These are phyloP conservation scores for Dendrolimus pini DNA, from an alignment of 2,888 invertebrate genomes.

Conservation along the genomic window DNA sequence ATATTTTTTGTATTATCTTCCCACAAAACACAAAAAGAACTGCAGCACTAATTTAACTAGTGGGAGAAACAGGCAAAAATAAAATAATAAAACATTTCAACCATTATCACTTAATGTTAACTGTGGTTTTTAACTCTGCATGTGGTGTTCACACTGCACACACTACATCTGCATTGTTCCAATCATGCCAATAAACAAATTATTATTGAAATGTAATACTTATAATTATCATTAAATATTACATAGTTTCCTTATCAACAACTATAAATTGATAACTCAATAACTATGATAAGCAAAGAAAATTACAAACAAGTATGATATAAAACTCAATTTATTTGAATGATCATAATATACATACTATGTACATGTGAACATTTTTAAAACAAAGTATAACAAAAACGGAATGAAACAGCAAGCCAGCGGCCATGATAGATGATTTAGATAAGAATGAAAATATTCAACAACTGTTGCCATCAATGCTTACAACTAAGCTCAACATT, in stretches of 20 bases:
- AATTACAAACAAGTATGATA: background rate
- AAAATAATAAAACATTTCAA: too few relatives aligned
- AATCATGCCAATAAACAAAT: too few relatives aligned
- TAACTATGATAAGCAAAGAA: background rate
- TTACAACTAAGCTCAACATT: constrained; percentile 10
- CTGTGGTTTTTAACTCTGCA: too few relatives aligned
- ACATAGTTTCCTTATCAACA: background rate
- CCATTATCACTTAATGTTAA: too few relatives aligned
- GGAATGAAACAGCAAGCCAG: background rate
- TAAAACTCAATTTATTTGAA: background rate
- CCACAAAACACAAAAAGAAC: too few relatives aligned
- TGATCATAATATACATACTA: background rate
- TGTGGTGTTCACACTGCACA: too few relatives aligned
- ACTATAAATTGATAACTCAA: background rate
- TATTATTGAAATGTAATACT: too few relatives aligned
- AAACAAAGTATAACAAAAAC: background rate
- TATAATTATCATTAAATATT: background rate
- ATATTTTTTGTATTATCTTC: too few relatives aligned
- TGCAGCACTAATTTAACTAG: too few relatives aligned
- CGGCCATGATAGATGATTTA: background rate
- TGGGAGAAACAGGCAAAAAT: too few relatives aligned
- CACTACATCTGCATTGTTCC: too few relatives aligned
- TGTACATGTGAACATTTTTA: background rate
- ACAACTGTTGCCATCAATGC: constrained; percentile 15
- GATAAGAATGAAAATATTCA: constrained; percentile 12